Percentiles rank a stretch among this genome's conserved stretches.
Evolutionary conservation across 2,797 vertebrate genomes (phyloP).

Genomic region (Onychomys leucogaster): DNA sequence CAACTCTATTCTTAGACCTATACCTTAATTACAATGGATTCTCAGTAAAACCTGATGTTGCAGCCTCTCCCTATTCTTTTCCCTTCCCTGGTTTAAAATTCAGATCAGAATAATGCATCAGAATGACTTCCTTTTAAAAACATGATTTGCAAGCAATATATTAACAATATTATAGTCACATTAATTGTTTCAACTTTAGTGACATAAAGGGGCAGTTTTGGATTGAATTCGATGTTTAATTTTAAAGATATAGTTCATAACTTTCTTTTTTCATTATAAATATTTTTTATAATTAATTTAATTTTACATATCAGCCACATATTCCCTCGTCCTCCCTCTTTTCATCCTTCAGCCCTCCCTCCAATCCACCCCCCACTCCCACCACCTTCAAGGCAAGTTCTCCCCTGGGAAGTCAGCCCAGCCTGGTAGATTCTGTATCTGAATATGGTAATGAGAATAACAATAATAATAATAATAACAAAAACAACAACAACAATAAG

Average conservation of each 20-base stretch:
- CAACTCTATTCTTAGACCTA: slow-evolving; percentile 67
- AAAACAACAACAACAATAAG: not conserved
- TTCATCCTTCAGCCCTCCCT: too few relatives aligned
- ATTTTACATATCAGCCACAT: too few relatives aligned
- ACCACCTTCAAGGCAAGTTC: too few relatives aligned
- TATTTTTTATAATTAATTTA: too few relatives aligned
- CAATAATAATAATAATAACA: not conserved
- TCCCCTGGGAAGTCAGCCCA: too few relatives aligned
- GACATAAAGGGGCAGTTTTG: slow-evolving; percentile 14
- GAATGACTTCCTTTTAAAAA: slow-evolving; percentile 44
- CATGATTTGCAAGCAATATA: slow-evolving; percentile 32
- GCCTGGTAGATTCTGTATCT: not conserved
- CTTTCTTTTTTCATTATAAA: not conserved
- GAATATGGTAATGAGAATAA: not conserved
- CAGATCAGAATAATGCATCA: slow-evolving; percentile 52
- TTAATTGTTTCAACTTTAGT: slow-evolving; percentile 37
- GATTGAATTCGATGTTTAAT: not conserved
- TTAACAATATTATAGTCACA: not conserved
- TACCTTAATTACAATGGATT: slow-evolving; percentile 69
- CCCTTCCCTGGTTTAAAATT: not conserved
- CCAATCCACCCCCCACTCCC: too few relatives aligned
- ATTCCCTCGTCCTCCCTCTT: too few relatives aligned
- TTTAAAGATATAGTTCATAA: slow-evolving; percentile 3
- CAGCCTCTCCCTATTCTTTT: not conserved
- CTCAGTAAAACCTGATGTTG: slow-evolving; percentile 63